Conservation (phyloP, 2,113 vertebrate genomes). For the Chaetura pelagica region DNA sequence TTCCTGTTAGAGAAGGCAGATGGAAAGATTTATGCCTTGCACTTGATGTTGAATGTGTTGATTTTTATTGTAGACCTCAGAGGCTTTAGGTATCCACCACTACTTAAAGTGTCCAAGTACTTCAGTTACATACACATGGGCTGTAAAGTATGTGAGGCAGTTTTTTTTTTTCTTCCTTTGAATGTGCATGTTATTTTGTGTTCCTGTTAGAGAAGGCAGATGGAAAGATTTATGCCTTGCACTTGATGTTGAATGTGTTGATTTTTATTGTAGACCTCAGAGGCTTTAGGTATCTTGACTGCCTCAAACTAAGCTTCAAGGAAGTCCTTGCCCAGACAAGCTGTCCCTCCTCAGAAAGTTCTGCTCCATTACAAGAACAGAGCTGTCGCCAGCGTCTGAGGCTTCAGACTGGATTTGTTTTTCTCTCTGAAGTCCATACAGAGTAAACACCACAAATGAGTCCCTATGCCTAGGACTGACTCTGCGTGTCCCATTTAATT, state of each 20-base stretch:
- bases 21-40: constrained; percentile 23
- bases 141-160: not conserved
- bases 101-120: not conserved
- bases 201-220: not conserved
- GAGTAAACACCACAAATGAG: not conserved
- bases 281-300: not conserved
- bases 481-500: not conserved
- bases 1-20: not conserved
- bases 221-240: constrained; percentile 23
- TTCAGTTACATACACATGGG: not conserved
- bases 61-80: not conserved
- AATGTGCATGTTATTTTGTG: not conserved
- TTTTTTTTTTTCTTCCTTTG: not conserved
- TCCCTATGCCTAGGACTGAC: not conserved
- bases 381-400: not conserved
- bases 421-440: not conserved
- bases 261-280: not conserved
- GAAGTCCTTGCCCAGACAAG: not conserved
- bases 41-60: constrained; percentile 10
- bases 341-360: not conserved
- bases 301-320: not conserved
- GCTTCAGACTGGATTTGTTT: not conserved
- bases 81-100: too few relatives aligned
- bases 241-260: constrained; percentile 10
- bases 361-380: not conserved